Evolutionary conservation across 2,113 vertebrate species (phyloP), one percentile per base, ranked within the genome.

Genomic region (Sylvietta virens): DNA sequence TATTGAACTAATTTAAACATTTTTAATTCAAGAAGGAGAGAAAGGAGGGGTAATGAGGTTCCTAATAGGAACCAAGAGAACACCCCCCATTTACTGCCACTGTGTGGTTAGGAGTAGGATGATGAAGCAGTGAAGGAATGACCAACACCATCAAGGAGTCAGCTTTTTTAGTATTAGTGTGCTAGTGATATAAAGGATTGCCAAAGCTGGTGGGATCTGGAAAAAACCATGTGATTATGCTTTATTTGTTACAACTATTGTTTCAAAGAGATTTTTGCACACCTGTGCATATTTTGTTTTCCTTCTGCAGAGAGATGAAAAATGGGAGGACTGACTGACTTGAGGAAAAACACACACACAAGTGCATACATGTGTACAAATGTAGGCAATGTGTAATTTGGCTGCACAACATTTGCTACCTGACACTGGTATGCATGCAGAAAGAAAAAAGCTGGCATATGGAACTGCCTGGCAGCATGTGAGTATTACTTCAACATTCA

Each of bases 1-100:
- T 92, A 96, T 51, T 95, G 95, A 97, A 92, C 94, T 97, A 97
- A 96, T 97, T 95, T 78, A 93, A 95, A 93, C 72, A 74, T 88
- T 95, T 97, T 96, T 94, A 94, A 96, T 97, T 94, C 70, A 69
- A 88, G 88, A 87, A 94, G 92, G 94, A 81, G 71, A 90, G 95
- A 97, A 97, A 95, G 96, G 96, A 97, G 90, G 86, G 92, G 65
- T 90, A 96, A 96, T 97, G 91, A 96, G 77, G 54, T 86, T 90
- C 69, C 61, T 93, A 90, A 92, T 64, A 94, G 67, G 57, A 87
- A 88, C 44, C 62, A 39, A 31, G 90, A 89, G 83, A 93, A 80
- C 81, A 80, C 24, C 35, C 16, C 37, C n/a, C 24, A 47, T 69
- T 92, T 86, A 69, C 42, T 71, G 39, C 50, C 37, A 45, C 20